Evolutionary conservation across 1,140 invertebrate genomes (phyloP), one percentile per base, ranked within the genome.

Genomic region (Paramacrobiotus metropolitanus): DNA sequence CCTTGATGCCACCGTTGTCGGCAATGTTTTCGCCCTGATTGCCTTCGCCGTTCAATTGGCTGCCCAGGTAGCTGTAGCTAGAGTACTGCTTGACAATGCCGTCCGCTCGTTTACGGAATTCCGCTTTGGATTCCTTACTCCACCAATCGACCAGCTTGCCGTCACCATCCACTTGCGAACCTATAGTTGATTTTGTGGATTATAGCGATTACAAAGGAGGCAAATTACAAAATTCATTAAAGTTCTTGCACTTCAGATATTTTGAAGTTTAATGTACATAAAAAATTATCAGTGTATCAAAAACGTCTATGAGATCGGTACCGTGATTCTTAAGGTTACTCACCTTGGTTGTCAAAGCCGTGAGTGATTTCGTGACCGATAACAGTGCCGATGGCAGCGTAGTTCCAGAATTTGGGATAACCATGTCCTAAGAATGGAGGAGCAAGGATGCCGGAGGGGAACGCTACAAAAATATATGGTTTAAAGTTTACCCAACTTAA

Each of bases 1-100:
- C 82, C 68, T 87, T 87, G 28, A 90, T 79, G 1, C 87, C 87
- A 81, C 85, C 86, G 69, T 89, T 89, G 69, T 91, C 87, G 0
- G 88, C 87, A 48, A 91, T 87, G 69, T 91, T 91, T 74, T 92
- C 88, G 82, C 85, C 85, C 64, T 89, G 73, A 0, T 86, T 89
- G 30, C 79, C 74, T 62, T 81, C 79, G 2, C 87, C 87, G 68
- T 89, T 81, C 21, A 76, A 63, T 75, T 61, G 40, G 4, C 15
- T 21, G 15, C 40, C 30, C 40, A 55, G 15, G 15, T 20, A 24
- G 48, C 82, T 84, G 69, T 83, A 93, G 40, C 78, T 77, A 55
- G 80, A 81, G 67, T 94, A 96, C 67, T 94, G 88, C 29, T 88
- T 77, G 28, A 94, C 76, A 66, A 93, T 93, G 70, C 90, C 95